Conservation (phyloP, 2,888 invertebrate genomes). For the Elgonia sp. region DNA sequence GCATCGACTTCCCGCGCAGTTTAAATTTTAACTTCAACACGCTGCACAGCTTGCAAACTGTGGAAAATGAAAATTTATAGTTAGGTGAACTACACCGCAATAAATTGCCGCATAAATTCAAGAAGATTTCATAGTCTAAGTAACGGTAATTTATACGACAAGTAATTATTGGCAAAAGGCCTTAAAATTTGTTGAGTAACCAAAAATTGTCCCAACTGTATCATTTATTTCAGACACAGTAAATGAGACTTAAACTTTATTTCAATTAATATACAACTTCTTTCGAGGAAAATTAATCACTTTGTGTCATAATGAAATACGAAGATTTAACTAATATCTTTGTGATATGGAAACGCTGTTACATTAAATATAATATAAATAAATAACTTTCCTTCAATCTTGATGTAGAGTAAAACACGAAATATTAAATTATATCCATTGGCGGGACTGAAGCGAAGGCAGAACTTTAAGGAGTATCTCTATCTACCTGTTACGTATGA, state of each 20-base stretch:
- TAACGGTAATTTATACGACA: constrained; percentile 57
- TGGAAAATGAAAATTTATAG: constrained; percentile 69
- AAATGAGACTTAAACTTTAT: constrained; percentile 5
- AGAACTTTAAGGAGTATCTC: constrained; percentile 50
- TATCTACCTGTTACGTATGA: constrained; percentile 74
- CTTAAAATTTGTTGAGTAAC: constrained; percentile 49
- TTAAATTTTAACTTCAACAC: constrained; percentile 67
- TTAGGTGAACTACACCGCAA: constrained; percentile 59
- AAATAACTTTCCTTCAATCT: constrained; percentile 13
- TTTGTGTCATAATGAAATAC: not conserved
- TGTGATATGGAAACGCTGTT: not conserved
- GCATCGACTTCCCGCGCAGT: constrained; percentile 35
- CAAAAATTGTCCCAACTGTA: constrained; percentile 18
- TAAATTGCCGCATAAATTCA: constrained; percentile 68
- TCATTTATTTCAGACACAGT: not conserved
- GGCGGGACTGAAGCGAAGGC: constrained; percentile 21
- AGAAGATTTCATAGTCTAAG: constrained; percentile 59
- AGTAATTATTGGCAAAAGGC: constrained; percentile 63
- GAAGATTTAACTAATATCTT: not conserved
- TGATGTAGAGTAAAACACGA: constrained; percentile 39
- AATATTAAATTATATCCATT: constrained; percentile 44
- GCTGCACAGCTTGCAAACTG: constrained; percentile 51
- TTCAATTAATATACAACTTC: constrained; percentile 3
- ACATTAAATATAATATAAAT: constrained; percentile 18
- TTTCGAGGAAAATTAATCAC: constrained; percentile 26